Conservation (phyloP, 1,140 invertebrate species). For the Amyelois transitella region DNA sequence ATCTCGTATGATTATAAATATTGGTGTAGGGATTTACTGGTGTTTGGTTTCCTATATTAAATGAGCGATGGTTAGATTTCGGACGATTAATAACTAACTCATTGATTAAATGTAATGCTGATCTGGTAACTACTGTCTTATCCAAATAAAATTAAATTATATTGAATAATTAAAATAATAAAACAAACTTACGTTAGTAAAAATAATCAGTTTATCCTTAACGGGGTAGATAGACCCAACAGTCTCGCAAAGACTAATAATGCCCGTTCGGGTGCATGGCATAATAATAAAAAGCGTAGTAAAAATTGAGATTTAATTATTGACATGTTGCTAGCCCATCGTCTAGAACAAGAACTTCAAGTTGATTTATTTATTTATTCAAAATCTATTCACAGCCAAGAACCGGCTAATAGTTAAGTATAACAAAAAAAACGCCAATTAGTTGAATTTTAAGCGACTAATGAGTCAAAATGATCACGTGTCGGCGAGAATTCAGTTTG, state of each 20-base stretch:
- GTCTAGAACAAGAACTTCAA: too few species aligned
- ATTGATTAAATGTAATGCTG: conserved; percentile 4
- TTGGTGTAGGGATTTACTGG: conserved; percentile 27
- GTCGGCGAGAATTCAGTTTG: conserved; percentile 13
- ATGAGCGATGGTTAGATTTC: conserved; percentile 39
- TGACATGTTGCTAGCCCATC: too few species aligned
- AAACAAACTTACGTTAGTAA: too few species aligned
- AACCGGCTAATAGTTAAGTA: neutral
- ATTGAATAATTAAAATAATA: too few species aligned
- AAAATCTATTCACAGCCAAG: neutral
- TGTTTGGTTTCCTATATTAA: conserved; percentile 42
- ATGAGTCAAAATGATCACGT: conserved; percentile 18
- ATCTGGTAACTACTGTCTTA: neutral
- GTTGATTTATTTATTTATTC: neutral
- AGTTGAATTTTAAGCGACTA: conserved; percentile 7
- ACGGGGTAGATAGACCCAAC: too few species aligned
- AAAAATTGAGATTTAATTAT: too few species aligned
- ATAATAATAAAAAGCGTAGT: too few species aligned
- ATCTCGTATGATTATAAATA: conserved; percentile 6
- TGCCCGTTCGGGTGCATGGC: too few species aligned
- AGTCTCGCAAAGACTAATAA: too few species aligned
- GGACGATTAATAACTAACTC: conserved; percentile 32
- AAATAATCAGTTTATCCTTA: too few species aligned
- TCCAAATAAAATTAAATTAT: too few species aligned
- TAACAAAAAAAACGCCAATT: conserved; percentile 6